phyloP scores from a whole-genome alignment of 2,113 vertebrate genomes.

The Xiphorhynchus elegans region DNA sequence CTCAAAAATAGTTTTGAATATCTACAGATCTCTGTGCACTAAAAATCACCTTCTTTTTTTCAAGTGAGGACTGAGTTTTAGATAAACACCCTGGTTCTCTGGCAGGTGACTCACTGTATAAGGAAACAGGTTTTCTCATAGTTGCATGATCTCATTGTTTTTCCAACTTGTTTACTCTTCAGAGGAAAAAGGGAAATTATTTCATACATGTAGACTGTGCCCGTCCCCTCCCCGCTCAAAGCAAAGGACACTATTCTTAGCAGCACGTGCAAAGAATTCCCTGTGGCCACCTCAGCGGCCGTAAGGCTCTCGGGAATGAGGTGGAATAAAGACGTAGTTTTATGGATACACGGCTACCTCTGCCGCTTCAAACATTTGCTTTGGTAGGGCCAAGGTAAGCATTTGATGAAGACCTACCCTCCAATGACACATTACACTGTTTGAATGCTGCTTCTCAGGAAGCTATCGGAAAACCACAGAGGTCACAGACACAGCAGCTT shows the following conservation, averaged over 20 bases:
- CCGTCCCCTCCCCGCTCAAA: neutral
- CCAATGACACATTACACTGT: neutral
- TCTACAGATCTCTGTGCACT: neutral
- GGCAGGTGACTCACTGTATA: neutral
- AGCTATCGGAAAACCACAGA: neutral
- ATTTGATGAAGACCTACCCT: neutral
- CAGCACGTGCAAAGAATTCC: accelerated
- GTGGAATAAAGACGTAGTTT: neutral
- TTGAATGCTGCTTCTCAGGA: neutral
- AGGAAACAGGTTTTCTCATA: neutral
- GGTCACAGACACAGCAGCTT: neutral
- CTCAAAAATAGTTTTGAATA: neutral
- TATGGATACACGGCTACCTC: neutral
- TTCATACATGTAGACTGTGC: neutral
- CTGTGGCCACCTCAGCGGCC: accelerated
- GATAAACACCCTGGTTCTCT: neutral
- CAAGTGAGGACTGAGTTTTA: neutral
- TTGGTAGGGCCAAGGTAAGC: neutral
- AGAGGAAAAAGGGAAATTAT: neutral
- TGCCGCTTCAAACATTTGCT: neutral
- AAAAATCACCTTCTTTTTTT: neutral
- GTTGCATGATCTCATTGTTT: neutral
- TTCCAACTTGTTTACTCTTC: neutral
- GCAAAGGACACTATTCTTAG: neutral
- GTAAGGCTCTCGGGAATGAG: neutral